Conservation (phyloP, 1,140 invertebrate species). For the Muscidifurax raptorellus region DNA sequence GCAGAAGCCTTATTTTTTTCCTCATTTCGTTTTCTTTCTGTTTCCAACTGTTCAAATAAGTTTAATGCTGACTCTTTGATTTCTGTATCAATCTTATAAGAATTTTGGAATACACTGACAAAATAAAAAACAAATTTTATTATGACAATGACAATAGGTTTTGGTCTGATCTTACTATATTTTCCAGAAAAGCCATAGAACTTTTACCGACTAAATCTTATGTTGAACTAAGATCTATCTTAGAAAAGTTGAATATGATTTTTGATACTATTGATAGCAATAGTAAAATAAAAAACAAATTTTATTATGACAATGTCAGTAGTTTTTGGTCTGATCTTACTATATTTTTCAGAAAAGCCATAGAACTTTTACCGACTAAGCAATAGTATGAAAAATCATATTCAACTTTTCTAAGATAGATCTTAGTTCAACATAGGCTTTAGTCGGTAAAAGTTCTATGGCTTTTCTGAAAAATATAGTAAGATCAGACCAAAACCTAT, state of each 20-base stretch:
- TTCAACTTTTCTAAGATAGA: neutral
- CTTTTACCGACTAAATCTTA: neutral
- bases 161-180: neutral
- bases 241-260: neutral
- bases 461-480: neutral
- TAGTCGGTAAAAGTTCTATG: neutral
- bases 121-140: constrained; percentile 9
- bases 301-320: neutral
- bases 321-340: neutral
- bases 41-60: neutral
- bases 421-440: neutral
- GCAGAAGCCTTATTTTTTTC: neutral
- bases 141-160: neutral
- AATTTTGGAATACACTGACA: neutral
- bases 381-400: neutral
- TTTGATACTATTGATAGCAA: neutral
- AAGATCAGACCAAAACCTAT: constrained; percentile 10
- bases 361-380: neutral
- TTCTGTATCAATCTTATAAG: constrained; percentile 1
- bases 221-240: neutral
- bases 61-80: neutral
- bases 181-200: neutral
- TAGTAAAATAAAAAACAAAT: constrained; percentile 11
- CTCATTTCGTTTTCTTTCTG: no score
- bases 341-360: neutral